Base-by-base conservation (phyloP, 2,888 invertebrate species). In the Folsomia manolachei region DNA sequence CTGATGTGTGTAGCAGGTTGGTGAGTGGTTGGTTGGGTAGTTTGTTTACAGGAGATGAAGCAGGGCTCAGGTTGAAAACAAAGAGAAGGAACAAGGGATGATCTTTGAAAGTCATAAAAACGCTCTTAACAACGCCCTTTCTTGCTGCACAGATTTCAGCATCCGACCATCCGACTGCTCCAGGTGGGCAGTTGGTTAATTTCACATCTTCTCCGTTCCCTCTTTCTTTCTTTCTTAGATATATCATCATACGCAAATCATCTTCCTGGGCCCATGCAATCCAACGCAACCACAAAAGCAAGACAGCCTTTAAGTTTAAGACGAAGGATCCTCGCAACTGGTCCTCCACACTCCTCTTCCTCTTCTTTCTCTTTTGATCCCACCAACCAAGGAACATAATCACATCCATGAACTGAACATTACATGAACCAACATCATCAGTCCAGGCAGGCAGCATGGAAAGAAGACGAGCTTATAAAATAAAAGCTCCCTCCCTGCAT, bases 41-140 rank as follows among this genome's bases (percentile, higher is more conserved):
- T 56, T 56, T 56, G 56, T 56, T 56, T 56, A 56, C 56, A 19
- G 56, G 56, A 56, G 56, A 56, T 56, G 56, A 56, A 56, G 56
- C 56, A 56, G 56, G 56, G 56, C 56, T 56, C 56, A 56, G 56
- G 56, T 56, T 56, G 56, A 56, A 56, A 56, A 56, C 56, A 56
- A 56, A 56, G 56, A 56, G 56, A 56, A 39, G 39, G 39, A 39
- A 56, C 56, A 56, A 56, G 56, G 56, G 56, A 56, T 56, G 56
- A 56, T 56, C 56, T 56, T 56, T 56, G 56, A 56, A 19, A 56
- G 56, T 56, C 56, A 56, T 56, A 56, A 56, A 56, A 56, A 56
- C 56, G 56, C 56, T 56, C 56, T 56, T 56, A 56, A 56, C 56
- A 56, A 56, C 56, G 56, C 56, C 56, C 56, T 56, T 56, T 21